Percentiles rank a stretch among this genome's conserved stretches.
Evolutionary conservation across 1,140 invertebrate genomes (phyloP).

Genomic region (Reticulitermes speratus): DNA sequence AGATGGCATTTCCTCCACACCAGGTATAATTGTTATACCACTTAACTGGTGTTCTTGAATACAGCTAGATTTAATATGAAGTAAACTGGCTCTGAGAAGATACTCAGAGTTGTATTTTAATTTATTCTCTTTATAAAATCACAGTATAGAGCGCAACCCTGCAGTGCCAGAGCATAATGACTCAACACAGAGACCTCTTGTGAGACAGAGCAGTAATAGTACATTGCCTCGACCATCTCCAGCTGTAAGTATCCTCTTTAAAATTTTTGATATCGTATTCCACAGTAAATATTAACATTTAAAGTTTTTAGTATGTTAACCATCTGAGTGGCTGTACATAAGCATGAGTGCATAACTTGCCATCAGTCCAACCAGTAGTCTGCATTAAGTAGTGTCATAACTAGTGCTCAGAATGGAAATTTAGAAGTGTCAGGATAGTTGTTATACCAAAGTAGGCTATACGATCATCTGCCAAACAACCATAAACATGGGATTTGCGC

Average conservation of each 20-base stretch:
- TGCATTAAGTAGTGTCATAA: not conserved
- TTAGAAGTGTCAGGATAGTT: too few relatives aligned
- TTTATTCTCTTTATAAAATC: not conserved
- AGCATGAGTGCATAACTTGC: not conserved
- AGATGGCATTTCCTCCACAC: too few relatives aligned
- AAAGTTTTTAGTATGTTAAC: not conserved
- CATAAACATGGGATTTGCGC: too few relatives aligned
- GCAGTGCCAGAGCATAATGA: slow-evolving; percentile 26
- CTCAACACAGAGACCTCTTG: slow-evolving; percentile 36
- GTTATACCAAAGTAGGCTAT: too few relatives aligned
- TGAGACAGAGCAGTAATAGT: slow-evolving; percentile 32
- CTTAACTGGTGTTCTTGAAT: too few relatives aligned
- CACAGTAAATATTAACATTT: not conserved
- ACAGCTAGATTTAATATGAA: too few relatives aligned
- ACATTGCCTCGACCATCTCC: slow-evolving; percentile 34
- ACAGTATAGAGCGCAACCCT: slow-evolving; percentile 31
- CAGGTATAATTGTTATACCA: too few relatives aligned
- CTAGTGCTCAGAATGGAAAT: not conserved
- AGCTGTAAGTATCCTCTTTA: slow-evolving; percentile 24
- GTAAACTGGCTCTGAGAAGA: too few relatives aligned
- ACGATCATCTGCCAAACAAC: too few relatives aligned
- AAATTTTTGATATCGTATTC: not conserved
- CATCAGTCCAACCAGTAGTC: not conserved
- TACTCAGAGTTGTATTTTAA: too few relatives aligned
- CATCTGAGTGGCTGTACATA: not conserved